A percentile compares a stretch with the other conserved stretches of the same genome.
Evolutionary conservation across 2,888 invertebrate genomes (phyloP).

Genomic region (Ryuthela nishihirai): DNA sequence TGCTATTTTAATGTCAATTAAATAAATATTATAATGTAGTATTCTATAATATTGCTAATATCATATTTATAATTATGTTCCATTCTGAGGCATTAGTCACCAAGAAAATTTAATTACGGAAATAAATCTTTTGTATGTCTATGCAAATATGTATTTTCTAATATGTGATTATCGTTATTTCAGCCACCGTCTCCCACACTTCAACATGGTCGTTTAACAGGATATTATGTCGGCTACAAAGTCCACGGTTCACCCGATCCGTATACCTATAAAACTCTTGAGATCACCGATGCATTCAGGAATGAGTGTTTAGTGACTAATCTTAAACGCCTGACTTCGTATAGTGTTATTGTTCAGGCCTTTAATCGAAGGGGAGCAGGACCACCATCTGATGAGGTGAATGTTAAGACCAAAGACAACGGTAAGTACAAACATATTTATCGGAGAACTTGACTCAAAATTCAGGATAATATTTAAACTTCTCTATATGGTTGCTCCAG

Average conservation of each 20-base stretch:
- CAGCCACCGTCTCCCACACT: slow-evolving; percentile 20
- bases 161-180: slow-evolving; percentile 43
- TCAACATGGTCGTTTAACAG: slow-evolving; percentile 44
- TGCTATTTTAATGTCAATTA: no score
- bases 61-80: no score
- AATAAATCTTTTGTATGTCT: no score
- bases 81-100: no score
- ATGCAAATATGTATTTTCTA: no score
- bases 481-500: no score
- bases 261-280: slow-evolving; percentile 48
- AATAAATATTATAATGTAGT: no score
- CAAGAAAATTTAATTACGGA: no score
- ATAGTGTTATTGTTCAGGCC: slow-evolving; percentile 41
- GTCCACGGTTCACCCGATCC: slow-evolving; percentile 48
- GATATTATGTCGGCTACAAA: slow-evolving; percentile 52
- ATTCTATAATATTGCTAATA: no score
- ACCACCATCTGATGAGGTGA: slow-evolving; percentile 39
- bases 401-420: slow-evolving; percentile 47
- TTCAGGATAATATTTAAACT: no score
- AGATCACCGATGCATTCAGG: slow-evolving; percentile 29
- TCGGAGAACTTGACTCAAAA: slow-evolving; percentile 5
- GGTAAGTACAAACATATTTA: slow-evolving; percentile 47
- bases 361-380: slow-evolving; percentile 42
- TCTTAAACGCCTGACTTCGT: slow-evolving; percentile 34
- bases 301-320: slow-evolving; percentile 34